phyloP scores from a whole-genome alignment of 2,888 invertebrate species.

The Brenthis hecate region DNA sequence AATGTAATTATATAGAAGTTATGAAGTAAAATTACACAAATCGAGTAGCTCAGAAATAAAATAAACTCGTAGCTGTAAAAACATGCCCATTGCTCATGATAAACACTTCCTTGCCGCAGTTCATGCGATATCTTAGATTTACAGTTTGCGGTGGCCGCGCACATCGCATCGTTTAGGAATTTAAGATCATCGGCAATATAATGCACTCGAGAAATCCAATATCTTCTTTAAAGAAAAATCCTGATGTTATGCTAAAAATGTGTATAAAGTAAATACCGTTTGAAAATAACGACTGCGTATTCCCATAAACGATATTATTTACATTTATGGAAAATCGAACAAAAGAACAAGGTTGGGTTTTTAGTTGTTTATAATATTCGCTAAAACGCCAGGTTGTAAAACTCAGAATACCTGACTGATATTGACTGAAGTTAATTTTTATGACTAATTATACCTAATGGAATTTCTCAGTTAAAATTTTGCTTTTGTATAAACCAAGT shows the following conservation, averaged over 20 bases:
- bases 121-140: conserved; percentile 30
- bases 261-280: conserved; percentile 8
- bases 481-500: background rate
- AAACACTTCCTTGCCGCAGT: conserved; percentile 38
- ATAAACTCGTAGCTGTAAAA: conserved; percentile 15
- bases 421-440: conserved; percentile 4
- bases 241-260: background rate
- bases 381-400: conserved; percentile 8
- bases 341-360: conserved; percentile 5
- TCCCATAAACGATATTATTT: background rate
- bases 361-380: conserved; percentile 14
- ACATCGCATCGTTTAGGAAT: conserved; percentile 13
- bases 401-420: conserved; percentile 13
- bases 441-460: conserved; percentile 7
- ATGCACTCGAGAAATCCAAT: background rate
- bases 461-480: background rate
- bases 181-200: conserved; percentile 27
- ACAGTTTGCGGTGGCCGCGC: conserved; percentile 33
- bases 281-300: background rate
- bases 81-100: conserved; percentile 33
- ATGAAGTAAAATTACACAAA: conserved; percentile 19
- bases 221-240: background rate
- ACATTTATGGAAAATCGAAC: conserved; percentile 14
- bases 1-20: background rate
- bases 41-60: conserved; percentile 18